phyloP scores from a whole-genome alignment of 2,888 invertebrate genomes.

The Limnephilus lunatus region DNA sequence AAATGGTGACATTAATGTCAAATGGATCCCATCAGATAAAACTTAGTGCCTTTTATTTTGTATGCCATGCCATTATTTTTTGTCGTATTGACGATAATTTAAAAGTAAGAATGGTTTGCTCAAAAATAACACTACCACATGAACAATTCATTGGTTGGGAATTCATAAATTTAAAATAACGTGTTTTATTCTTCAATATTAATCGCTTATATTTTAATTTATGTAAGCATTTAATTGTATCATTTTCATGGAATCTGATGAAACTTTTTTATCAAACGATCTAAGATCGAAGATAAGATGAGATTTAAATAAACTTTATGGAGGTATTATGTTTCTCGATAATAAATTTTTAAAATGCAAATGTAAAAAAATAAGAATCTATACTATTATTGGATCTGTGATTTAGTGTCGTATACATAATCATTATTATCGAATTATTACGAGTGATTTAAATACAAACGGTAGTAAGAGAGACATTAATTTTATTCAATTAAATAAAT shows the following conservation, averaged over 20 bases:
- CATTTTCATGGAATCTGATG: neutral
- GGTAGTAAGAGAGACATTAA: neutral
- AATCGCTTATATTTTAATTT: neutral
- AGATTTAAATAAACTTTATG: neutral
- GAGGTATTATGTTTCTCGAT: neutral
- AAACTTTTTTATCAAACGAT: neutral
- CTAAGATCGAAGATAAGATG: neutral
- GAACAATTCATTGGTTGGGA: neutral
- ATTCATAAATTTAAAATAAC: neutral
- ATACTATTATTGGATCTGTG: neutral
- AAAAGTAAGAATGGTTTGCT: neutral
- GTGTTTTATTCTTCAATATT: neutral
- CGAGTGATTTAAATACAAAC: neutral
- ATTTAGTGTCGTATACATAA: neutral
- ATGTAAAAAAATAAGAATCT: neutral
- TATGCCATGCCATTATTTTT: neutral
- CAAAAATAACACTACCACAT: neutral
- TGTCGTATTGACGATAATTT: neutral
- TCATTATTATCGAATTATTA: neutral
- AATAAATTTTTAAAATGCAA: neutral
- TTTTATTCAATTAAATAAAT: neutral
- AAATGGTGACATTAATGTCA: neutral
- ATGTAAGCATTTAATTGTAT: neutral
- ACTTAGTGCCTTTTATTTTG: slow-evolving; percentile 17
- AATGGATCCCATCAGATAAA: slow-evolving; percentile 4